Conservation (phyloP, 2,888 invertebrate species). For the Eulithis testata region DNA sequence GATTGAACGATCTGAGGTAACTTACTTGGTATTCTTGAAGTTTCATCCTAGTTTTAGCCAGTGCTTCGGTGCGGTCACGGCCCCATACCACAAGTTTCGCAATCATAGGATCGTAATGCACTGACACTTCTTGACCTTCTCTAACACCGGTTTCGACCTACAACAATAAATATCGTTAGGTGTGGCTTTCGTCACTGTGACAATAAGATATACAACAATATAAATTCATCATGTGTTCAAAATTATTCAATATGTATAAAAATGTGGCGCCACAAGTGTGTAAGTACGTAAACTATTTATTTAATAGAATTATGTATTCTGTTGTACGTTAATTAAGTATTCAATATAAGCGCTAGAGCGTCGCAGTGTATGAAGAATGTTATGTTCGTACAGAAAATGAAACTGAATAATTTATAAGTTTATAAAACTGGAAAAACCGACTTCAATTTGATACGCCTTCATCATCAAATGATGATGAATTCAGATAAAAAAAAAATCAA, state of each 20-base stretch:
- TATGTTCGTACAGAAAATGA: too few relatives aligned
- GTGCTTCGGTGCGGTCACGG: constrained; percentile 90
- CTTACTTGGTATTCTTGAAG: constrained; percentile 94
- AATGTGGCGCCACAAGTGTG: too few relatives aligned
- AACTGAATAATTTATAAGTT: too few relatives aligned
- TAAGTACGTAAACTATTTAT: too few relatives aligned
- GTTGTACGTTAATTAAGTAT: too few relatives aligned
- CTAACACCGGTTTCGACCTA: constrained; percentile 94
- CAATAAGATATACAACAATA: background rate
- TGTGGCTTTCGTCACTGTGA: background rate
- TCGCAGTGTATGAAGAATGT: too few relatives aligned
- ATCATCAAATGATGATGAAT: too few relatives aligned
- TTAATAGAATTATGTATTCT: too few relatives aligned
- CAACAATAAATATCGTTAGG: constrained; percentile 1
- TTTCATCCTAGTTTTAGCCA: constrained; percentile 90
- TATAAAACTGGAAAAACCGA: too few relatives aligned
- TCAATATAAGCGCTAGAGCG: too few relatives aligned
- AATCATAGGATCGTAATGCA: constrained; percentile 99
- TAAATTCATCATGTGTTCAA: background rate
- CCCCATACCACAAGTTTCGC: constrained; percentile 99
- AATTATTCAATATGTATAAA: background rate
- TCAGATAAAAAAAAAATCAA: too few relatives aligned
- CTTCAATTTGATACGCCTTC: too few relatives aligned
- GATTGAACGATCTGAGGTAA: constrained; percentile 1
- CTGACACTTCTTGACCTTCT: constrained; percentile 97